Evolutionary conservation across 35 echinoderm and acorn worm genomes (phyloP).

Genomic region (Heliocidaris erythrogramma): DNA sequence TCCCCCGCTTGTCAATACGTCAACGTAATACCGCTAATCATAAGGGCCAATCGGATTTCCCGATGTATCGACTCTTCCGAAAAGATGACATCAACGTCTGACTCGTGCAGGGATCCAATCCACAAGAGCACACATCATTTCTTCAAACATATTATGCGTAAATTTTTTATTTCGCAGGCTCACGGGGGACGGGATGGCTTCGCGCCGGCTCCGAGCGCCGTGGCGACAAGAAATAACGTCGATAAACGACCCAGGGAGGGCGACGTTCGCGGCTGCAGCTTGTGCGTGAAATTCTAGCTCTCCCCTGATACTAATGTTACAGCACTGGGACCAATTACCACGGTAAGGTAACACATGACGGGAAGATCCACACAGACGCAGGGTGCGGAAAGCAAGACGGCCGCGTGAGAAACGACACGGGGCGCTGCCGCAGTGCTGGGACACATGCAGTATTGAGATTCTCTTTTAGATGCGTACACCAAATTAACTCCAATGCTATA

Average conservation of each 20-base stretch:
- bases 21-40: slow-evolving; percentile 47
- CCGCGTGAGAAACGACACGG: slow-evolving; percentile 24
- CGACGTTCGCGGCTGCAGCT: slow-evolving; percentile 50
- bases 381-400: slow-evolving; percentile 26
- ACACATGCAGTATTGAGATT: slow-evolving; percentile 14
- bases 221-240: slow-evolving; percentile 43
- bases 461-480: slow-evolving; percentile 22
- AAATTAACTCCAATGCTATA: slow-evolving; percentile 20
- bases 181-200: slow-evolving; percentile 36
- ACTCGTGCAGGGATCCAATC: slow-evolving; percentile 7
- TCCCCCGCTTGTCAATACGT: slow-evolving; percentile 38
- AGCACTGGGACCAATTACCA: slow-evolving; percentile 49
- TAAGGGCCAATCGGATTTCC: slow-evolving; percentile 19
- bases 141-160: slow-evolving; percentile 37
- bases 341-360: slow-evolving; percentile 39
- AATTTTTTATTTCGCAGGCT: slow-evolving; percentile 32
- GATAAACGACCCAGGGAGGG: slow-evolving; percentile 48
- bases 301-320: slow-evolving; percentile 50
- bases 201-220: slow-evolving; percentile 47
- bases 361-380: not conserved
- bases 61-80: slow-evolving; percentile 26
- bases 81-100: slow-evolving; percentile 44
- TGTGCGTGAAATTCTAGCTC: slow-evolving; percentile 48
- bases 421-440: not conserved
- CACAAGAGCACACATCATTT: slow-evolving; percentile 42